Percentiles rank a stretch among this genome's conserved stretches.
phyloP scores from a whole-genome alignment of 2,888 invertebrate genomes.

The Amorpha juglandis region DNA sequence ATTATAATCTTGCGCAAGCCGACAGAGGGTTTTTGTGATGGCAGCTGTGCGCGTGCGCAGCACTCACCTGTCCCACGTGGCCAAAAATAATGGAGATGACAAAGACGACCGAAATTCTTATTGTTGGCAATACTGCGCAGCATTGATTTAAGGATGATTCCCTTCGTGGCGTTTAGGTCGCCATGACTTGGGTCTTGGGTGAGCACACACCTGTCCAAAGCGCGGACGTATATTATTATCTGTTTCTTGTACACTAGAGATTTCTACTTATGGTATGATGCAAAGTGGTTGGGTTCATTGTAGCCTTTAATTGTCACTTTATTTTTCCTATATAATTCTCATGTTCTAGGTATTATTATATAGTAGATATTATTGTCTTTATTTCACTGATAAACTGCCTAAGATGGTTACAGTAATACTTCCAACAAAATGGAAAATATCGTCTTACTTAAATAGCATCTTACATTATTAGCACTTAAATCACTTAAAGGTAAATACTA shows the following conservation, averaged over 20 bases:
- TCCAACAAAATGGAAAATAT: no score
- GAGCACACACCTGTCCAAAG: constrained; percentile 47
- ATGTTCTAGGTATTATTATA: no score
- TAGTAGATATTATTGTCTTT: no score
- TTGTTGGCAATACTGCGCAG: constrained; percentile 59
- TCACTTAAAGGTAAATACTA: no score
- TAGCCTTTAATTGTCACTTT: no score
- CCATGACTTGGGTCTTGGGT: constrained; percentile 36
- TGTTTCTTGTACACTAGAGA: not conserved
- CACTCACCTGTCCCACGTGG: constrained; percentile 80
- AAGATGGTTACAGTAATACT: no score
- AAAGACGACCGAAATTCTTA: constrained; percentile 64
- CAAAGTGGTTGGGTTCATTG: no score
- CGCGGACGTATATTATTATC: not conserved
- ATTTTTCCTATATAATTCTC: no score
- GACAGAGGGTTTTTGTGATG: constrained; percentile 62
- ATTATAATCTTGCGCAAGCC: constrained; percentile 83
- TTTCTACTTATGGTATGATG: no score
- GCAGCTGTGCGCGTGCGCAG: constrained; percentile 80
- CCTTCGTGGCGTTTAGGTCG: constrained; percentile 45
- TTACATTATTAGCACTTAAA: no score
- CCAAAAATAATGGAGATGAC: constrained; percentile 68
- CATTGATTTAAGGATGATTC: constrained; percentile 72
- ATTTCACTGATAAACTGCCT: no score
- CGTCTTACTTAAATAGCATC: no score